Conservation (phyloP, 2,888 invertebrate species). For the Catocala sponsa region DNA sequence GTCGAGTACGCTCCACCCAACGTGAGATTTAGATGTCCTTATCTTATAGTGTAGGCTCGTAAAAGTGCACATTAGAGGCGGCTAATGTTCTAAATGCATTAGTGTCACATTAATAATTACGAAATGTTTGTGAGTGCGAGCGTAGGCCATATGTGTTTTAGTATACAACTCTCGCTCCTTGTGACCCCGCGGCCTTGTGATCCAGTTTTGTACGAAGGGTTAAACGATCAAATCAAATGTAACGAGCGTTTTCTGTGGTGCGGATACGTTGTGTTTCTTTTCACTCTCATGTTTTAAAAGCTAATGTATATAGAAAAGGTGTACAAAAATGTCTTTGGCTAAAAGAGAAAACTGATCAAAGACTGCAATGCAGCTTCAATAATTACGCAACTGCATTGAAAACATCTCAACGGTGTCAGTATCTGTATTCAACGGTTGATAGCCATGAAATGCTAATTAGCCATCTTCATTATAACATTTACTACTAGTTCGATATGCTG, state of each 20-base stretch:
- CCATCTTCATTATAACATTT: constrained; percentile 43
- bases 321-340: neutral
- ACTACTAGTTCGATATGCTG: constrained; percentile 56
- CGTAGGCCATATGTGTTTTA: constrained; percentile 56
- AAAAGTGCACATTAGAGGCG: constrained; percentile 79
- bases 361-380: constrained; percentile 20
- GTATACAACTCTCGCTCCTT: constrained; percentile 37
- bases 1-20: constrained; percentile 45
- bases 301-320: neutral
- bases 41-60: constrained; percentile 71
- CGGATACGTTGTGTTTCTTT: neutral
- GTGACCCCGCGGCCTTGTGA: constrained; percentile 33
- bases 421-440: constrained; percentile 40
- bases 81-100: constrained; percentile 81
- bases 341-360: constrained; percentile 19
- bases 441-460: constrained; percentile 39
- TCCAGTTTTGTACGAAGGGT: constrained; percentile 27
- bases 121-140: constrained; percentile 64
- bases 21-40: constrained; percentile 64
- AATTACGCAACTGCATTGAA: constrained; percentile 31
- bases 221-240: constrained; percentile 28
- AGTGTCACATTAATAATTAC: constrained; percentile 80
- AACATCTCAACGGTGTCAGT: constrained; percentile 29
- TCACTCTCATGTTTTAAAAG: neutral
- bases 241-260: neutral